Evolutionary conservation across 2,888 invertebrate genomes (phyloP).

Genomic region (Pomacea canaliculata): DNA sequence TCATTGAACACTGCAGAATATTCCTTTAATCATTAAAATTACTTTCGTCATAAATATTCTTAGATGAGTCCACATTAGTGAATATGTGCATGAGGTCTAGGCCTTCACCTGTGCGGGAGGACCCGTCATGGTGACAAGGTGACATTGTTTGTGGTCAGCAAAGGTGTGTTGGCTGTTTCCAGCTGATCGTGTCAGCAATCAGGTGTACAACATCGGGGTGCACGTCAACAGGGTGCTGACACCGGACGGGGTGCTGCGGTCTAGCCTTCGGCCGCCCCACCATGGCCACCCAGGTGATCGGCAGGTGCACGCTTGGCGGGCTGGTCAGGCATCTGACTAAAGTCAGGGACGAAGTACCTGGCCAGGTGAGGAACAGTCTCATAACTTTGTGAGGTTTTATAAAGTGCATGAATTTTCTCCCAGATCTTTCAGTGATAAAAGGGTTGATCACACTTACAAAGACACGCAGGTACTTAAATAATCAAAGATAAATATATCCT

Average conservation of each 20-base stretch:
- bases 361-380: neutral
- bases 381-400: neutral
- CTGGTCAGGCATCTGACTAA: slow-evolving; percentile 14
- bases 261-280: neutral
- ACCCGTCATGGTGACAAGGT: too few relatives aligned
- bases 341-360: slow-evolving; percentile 1
- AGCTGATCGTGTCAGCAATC: neutral
- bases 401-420: neutral
- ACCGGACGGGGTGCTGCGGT: neutral
- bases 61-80: too few relatives aligned
- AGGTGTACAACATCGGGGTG: neutral
- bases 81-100: too few relatives aligned
- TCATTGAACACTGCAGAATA: too few relatives aligned
- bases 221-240: neutral
- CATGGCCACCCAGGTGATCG: neutral
- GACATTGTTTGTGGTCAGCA: too few relatives aligned
- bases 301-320: slow-evolving; percentile 3
- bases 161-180: too few relatives aligned
- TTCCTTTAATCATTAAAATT: too few relatives aligned
- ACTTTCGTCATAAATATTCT: too few relatives aligned
- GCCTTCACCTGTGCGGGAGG: too few relatives aligned
- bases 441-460: neutral
- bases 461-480: neutral
- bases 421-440: too few relatives aligned
- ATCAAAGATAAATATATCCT: neutral